Conservation (phyloP, 2,888 invertebrate genomes). For the Volucella zonaria region DNA sequence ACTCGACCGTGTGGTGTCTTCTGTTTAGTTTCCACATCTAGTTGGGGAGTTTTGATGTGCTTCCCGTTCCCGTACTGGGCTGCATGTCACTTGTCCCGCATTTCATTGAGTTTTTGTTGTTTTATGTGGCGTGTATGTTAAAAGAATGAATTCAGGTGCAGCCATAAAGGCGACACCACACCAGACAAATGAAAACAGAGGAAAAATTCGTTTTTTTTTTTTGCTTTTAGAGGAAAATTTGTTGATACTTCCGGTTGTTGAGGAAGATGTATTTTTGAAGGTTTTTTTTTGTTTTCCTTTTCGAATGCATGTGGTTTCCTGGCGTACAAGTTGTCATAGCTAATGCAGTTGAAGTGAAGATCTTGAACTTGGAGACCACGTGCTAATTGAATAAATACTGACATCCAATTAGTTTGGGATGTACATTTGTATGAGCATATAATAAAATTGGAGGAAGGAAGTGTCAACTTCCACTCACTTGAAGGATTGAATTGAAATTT, state of each 20-base stretch:
- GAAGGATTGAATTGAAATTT: too few species aligned
- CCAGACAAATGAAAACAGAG: constrained; percentile 38
- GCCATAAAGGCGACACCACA: constrained; percentile 63
- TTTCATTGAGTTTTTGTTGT: constrained; percentile 40
- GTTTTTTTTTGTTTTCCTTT: constrained; percentile 22
- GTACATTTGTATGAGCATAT: too few species aligned
- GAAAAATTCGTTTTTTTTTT: neutral
- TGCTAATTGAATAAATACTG: constrained; percentile 28
- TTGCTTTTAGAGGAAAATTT: constrained; percentile 30
- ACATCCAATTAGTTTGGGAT: too few species aligned
- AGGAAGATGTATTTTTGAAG: constrained; percentile 19
- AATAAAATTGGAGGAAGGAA: too few species aligned
- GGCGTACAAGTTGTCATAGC: constrained; percentile 9
- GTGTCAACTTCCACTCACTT: too few species aligned
- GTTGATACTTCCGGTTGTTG: constrained; percentile 62
- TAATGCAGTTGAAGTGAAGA: constrained; percentile 19
- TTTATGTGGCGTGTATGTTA: constrained; percentile 30
- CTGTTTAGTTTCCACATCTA: constrained; percentile 47
- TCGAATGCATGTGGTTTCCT: constrained; percentile 46
- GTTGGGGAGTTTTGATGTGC: constrained; percentile 36
- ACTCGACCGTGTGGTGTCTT: constrained; percentile 11
- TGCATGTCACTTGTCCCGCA: constrained; percentile 71
- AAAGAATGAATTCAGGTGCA: constrained; percentile 68
- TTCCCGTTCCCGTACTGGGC: constrained; percentile 26
- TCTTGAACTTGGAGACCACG: constrained; percentile 54